phyloP scores from a whole-genome alignment of 2,888 invertebrate genomes.

The Mystacides longicornis region DNA sequence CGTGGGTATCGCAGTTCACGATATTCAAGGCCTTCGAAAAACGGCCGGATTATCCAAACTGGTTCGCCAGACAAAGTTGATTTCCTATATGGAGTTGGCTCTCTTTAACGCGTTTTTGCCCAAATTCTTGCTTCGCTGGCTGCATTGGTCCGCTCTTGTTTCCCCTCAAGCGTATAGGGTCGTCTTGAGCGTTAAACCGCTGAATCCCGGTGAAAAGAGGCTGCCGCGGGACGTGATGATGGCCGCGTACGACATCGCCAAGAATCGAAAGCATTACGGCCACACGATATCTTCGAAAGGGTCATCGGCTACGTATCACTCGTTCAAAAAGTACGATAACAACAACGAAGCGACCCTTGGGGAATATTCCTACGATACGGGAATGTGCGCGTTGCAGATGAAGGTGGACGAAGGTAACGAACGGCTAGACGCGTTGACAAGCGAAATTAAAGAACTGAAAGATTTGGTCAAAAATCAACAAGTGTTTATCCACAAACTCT shows the following conservation, averaged over 20 bases:
- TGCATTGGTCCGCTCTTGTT: conserved; percentile 72
- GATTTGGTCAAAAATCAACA: conserved; percentile 47
- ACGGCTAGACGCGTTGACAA: conserved; percentile 56
- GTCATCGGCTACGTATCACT: conserved; percentile 55
- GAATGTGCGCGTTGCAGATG: conserved; percentile 52
- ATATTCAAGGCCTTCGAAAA: conserved; percentile 78
- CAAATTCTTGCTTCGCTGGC: conserved; percentile 61
- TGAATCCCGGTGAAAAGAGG: conserved; percentile 76
- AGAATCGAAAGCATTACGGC: conserved; percentile 62
- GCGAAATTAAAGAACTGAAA: conserved; percentile 63
- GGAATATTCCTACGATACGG: conserved; percentile 49
- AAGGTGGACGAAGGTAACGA: conserved; percentile 63
- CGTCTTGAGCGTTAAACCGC: conserved; percentile 73
- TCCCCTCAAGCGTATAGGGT: conserved; percentile 77
- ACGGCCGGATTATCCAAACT: conserved; percentile 78
- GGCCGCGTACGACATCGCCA: conserved; percentile 75
- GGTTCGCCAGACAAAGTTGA: conserved; percentile 79
- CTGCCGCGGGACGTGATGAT: conserved; percentile 72
- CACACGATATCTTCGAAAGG: conserved; percentile 61
- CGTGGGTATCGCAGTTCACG: conserved; percentile 82
- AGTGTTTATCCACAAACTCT: conserved; percentile 45
- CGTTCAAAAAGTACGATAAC: conserved; percentile 58
- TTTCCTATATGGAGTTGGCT: conserved; percentile 77
- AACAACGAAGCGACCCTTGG: conserved; percentile 51
- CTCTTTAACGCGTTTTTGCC: conserved; percentile 74